A percentile compares a stretch with the other conserved stretches of the same genome.
Conservation (phyloP, 2,888 invertebrate genomes). For the Trichogramma evanescens region DNA sequence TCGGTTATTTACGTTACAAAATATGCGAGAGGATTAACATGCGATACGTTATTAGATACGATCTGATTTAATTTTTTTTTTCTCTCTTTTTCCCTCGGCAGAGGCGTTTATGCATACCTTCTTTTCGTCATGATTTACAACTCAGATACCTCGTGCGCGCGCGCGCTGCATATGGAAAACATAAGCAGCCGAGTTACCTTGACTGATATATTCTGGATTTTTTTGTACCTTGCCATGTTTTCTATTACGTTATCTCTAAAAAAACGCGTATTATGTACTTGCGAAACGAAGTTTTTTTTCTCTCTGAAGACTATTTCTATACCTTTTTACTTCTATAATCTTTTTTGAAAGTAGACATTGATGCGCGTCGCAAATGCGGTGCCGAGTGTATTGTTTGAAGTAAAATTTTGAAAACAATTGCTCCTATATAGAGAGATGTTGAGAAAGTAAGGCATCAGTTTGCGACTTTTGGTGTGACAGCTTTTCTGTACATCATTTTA, state of each 20-base stretch:
- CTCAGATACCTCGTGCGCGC: neutral
- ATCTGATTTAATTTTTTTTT: neutral
- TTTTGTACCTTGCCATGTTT: slow-evolving; percentile 3
- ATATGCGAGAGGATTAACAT: too few species aligned
- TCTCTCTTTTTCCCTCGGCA: too few species aligned
- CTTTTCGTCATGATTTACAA: neutral
- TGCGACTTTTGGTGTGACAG: too few species aligned
- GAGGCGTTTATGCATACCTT: too few species aligned
- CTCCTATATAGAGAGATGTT: too few species aligned
- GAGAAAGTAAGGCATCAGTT: too few species aligned
- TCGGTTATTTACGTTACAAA: too few species aligned
- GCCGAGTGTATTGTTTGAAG: too few species aligned
- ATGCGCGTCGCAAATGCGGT: too few species aligned
- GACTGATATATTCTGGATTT: slow-evolving; percentile 15
- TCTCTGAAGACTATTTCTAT: neutral
- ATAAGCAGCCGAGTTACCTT: slow-evolving; percentile 13
- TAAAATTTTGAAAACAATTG: too few species aligned
- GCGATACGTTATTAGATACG: neutral
- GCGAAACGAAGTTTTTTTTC: neutral
- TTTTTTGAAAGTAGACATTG: too few species aligned
- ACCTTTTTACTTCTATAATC: neutral
- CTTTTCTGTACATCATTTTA: too few species aligned
- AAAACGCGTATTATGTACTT: slow-evolving; percentile 33
- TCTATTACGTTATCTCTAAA: slow-evolving; percentile 18
- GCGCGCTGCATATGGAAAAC: neutral